phyloP scores from a whole-genome alignment of 2,888 invertebrate species.

The Eupithecia subumbrata region DNA sequence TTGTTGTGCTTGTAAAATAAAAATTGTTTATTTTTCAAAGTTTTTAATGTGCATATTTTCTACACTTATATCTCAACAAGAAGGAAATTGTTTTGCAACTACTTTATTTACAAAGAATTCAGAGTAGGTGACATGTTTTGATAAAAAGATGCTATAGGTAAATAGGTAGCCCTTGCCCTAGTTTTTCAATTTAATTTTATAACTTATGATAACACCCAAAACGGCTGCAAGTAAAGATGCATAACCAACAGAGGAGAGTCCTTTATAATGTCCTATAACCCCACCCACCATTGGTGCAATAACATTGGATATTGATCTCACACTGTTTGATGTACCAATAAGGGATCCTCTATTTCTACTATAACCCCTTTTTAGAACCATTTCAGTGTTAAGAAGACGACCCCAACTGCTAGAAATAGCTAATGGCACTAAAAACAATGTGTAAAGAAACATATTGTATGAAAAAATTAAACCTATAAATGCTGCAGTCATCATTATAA shows the following conservation, averaged over 20 bases:
- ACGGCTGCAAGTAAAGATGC: not conserved
- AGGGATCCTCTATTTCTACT: not conserved
- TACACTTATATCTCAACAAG: not conserved
- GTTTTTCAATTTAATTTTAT: not conserved
- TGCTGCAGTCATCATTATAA: constrained; percentile 75
- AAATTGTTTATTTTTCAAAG: not conserved
- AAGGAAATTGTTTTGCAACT: not conserved
- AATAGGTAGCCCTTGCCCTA: not conserved
- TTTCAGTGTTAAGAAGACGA: not conserved
- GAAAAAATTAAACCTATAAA: constrained; percentile 79
- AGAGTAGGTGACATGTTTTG: not conserved
- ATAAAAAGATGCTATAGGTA: not conserved
- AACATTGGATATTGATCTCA: not conserved
- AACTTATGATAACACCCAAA: constrained; percentile 1
- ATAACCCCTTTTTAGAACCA: not conserved
- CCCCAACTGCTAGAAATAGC: not conserved
- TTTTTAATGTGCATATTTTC: not conserved
- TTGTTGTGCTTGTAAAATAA: not conserved
- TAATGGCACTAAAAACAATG: constrained; percentile 64
- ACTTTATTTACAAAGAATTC: not conserved
- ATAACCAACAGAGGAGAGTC: not conserved
- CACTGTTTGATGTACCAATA: constrained; percentile 6
- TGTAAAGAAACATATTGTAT: constrained; percentile 74
- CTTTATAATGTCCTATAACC: not conserved
- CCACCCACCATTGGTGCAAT: not conserved